These are phyloP conservation scores for Notodromas monacha DNA, from an alignment of 2,888 invertebrate species.

Conservation along the genomic window DNA sequence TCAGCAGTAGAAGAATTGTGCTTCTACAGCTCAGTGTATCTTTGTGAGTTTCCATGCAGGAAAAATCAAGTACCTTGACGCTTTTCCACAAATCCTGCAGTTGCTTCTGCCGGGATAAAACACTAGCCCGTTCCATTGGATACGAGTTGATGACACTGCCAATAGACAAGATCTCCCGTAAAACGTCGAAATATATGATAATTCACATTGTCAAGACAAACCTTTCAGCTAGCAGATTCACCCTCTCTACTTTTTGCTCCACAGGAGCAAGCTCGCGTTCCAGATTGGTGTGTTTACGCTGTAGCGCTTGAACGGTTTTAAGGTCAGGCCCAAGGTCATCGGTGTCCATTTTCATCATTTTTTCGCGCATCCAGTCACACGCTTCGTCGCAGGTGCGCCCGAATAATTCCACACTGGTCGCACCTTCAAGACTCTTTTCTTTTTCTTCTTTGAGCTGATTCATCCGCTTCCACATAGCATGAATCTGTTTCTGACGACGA, in stretches of 20 bases:
- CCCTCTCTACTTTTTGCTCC: constrained; percentile 55
- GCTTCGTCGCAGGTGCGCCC: constrained; percentile 84
- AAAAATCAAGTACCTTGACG: constrained; percentile 29
- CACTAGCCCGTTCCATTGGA: constrained; percentile 56
- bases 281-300: constrained; percentile 61
- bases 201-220: constrained; percentile 20
- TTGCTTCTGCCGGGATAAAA: constrained; percentile 46
- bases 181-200: not conserved
- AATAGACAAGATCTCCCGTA: constrained; percentile 9
- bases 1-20: too few relatives aligned
- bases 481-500: constrained; percentile 42
- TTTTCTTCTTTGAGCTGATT: constrained; percentile 56
- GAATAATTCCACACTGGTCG: constrained; percentile 75
- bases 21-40: too few relatives aligned
- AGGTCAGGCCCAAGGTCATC: constrained; percentile 36
- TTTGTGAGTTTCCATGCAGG: too few relatives aligned
- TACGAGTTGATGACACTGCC: constrained; percentile 55
- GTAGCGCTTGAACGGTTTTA: constrained; percentile 60
- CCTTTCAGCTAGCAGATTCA: constrained; percentile 53
- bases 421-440: constrained; percentile 65
- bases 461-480: constrained; percentile 56
- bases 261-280: constrained; percentile 79
- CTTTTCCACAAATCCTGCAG: constrained; percentile 60
- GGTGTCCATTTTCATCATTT: constrained; percentile 53
- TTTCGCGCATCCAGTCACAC: constrained; percentile 86